phyloP scores from a whole-genome alignment of 2,888 invertebrate species.

The Cerastoderma edule region DNA sequence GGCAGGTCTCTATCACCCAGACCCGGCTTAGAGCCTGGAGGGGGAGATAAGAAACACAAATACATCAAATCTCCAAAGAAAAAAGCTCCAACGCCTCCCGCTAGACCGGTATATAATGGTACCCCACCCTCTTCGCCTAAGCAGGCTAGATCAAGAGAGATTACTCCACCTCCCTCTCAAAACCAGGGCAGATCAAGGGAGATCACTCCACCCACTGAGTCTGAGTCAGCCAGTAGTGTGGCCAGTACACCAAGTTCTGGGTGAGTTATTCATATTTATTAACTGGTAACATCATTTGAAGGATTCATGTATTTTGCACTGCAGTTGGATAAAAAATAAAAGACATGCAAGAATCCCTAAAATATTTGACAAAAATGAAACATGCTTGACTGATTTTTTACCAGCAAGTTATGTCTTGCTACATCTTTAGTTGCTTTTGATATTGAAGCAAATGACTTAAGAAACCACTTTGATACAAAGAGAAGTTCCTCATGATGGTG shows the following conservation, averaged over 20 bases:
- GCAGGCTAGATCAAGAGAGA: slow-evolving; percentile 63
- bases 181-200: slow-evolving; percentile 66
- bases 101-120: slow-evolving; percentile 76
- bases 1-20: neutral
- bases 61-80: slow-evolving; percentile 56
- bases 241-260: slow-evolving; percentile 48
- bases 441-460: too few relatives aligned
- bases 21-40: slow-evolving; percentile 1
- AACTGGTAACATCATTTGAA: too few relatives aligned
- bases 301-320: too few relatives aligned
- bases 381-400: too few relatives aligned
- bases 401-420: too few relatives aligned
- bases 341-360: too few relatives aligned
- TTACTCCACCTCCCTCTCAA: slow-evolving; percentile 78
- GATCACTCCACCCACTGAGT: slow-evolving; percentile 73
- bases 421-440: too few relatives aligned
- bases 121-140: slow-evolving; percentile 78
- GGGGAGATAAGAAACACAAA: slow-evolving; percentile 29
- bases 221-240: slow-evolving; percentile 35
- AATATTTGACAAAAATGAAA: too few relatives aligned
- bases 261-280: too few relatives aligned
- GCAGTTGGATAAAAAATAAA: too few relatives aligned
- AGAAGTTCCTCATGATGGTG: too few relatives aligned
- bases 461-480: too few relatives aligned
- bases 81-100: slow-evolving; percentile 47